A percentile compares a stretch with the other conserved stretches of the same genome.
These are phyloP conservation scores for Crypturellus tataupa DNA, from an alignment of 2,797 vertebrate species.

Conservation along the genomic window DNA sequence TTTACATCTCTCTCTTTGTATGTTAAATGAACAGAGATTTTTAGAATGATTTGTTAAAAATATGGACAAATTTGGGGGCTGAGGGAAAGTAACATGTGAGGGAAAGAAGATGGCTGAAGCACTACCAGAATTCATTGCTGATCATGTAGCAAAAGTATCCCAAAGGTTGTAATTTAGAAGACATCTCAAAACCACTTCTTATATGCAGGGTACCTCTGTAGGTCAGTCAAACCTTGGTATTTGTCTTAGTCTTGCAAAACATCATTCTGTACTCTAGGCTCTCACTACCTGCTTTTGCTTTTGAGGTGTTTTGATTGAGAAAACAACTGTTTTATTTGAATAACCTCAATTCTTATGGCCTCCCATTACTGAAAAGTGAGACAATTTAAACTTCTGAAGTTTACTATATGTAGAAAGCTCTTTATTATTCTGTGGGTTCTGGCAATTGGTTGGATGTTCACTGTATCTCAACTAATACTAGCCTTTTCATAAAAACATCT, in stretches of 20 bases:
- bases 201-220: neutral
- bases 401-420: neutral
- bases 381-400: neutral
- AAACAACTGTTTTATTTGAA: neutral
- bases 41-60: neutral
- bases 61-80: neutral
- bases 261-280: neutral
- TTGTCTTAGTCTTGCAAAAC: neutral
- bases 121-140: neutral
- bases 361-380: neutral
- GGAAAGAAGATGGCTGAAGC: neutral
- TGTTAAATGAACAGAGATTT: neutral
- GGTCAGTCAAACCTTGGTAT: neutral
- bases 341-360: neutral
- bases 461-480: neutral
- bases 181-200: neutral
- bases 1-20: neutral
- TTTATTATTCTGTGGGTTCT: neutral
- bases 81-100: neutral
- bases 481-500: neutral
- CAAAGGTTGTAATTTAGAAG: neutral
- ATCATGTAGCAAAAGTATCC: neutral
- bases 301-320: neutral
- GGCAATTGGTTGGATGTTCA: neutral
- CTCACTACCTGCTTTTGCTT: neutral